Evolutionary conservation across 2,888 invertebrate genomes (phyloP).

Genomic region (Apotomis turbidana): DNA sequence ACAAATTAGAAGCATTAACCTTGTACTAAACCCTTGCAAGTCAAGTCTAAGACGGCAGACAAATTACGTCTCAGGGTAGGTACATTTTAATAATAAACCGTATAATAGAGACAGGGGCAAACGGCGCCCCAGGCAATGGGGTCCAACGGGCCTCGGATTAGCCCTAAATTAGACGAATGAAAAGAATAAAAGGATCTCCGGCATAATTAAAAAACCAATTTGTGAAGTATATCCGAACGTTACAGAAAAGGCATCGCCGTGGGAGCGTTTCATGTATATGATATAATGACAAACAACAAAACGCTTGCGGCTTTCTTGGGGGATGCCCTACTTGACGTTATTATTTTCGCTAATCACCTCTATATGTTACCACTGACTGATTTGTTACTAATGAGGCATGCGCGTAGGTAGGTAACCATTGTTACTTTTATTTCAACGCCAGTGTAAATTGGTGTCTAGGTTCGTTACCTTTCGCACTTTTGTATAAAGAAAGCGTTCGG

Average conservation of each 20-base stretch:
- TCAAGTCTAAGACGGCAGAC: constrained; percentile 52
- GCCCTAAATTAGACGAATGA: constrained; percentile 65
- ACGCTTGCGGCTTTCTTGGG: constrained; percentile 36
- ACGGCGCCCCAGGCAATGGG: constrained; percentile 54
- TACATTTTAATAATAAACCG: constrained; percentile 55
- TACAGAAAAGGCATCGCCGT: constrained; percentile 50
- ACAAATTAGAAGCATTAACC: constrained; percentile 36
- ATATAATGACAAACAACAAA: constrained; percentile 46
- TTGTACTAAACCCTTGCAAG: constrained; percentile 50
- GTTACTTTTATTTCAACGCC: constrained; percentile 5
- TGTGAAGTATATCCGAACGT: constrained; percentile 52
- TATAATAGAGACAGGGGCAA: constrained; percentile 57
- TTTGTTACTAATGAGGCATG: constrained; percentile 30
- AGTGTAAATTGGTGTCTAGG: constrained; percentile 1
- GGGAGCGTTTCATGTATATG: constrained; percentile 43
- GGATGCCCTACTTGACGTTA: constrained; percentile 29
- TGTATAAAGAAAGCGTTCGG: constrained; percentile 12
- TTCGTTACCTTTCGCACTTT: constrained; percentile 7
- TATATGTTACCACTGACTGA: constrained; percentile 33
- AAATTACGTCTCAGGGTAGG: constrained; percentile 50
- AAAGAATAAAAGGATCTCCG: constrained; percentile 60
- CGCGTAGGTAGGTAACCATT: constrained; percentile 25
- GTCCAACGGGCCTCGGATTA: constrained; percentile 55
- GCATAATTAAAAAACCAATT: constrained; percentile 74
- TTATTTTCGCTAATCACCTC: constrained; percentile 39